phyloP scores from a whole-genome alignment of 2,888 invertebrate genomes.

The Opisthograptis luteolata region DNA sequence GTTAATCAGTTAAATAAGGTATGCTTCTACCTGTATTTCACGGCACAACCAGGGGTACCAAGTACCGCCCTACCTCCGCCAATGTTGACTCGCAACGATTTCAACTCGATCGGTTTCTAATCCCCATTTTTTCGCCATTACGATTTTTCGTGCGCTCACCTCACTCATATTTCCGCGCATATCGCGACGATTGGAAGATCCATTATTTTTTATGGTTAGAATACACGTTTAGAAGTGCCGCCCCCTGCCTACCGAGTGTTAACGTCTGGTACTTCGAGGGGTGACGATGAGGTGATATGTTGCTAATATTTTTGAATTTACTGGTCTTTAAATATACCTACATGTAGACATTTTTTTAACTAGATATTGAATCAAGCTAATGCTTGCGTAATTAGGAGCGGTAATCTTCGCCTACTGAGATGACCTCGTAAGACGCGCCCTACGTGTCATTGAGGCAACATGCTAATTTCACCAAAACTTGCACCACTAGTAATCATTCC shows the following conservation, averaged over 20 bases:
- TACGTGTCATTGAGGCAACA: too few relatives aligned
- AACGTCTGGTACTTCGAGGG: conserved; percentile 58
- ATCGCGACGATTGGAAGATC: conserved; percentile 82
- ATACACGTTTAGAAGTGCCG: conserved; percentile 76
- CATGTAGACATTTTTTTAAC: too few relatives aligned
- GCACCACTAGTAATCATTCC: too few relatives aligned
- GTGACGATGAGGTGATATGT: conserved; percentile 51
- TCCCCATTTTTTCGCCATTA: conserved; percentile 82
- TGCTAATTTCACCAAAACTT: too few relatives aligned
- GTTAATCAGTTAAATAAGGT: too few relatives aligned
- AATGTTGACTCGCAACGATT: conserved; percentile 76
- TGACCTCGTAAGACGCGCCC: too few relatives aligned
- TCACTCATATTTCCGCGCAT: conserved; percentile 82
- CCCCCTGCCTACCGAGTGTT: conserved; percentile 67
- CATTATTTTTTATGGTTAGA: conserved; percentile 83
- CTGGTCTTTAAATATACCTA: conserved; percentile 28
- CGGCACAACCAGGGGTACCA: not conserved
- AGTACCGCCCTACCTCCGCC: conserved; percentile 35
- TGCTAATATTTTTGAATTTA: conserved; percentile 30
- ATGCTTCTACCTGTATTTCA: too few relatives aligned
- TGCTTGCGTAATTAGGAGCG: too few relatives aligned
- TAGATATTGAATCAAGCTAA: too few relatives aligned
- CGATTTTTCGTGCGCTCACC: conserved; percentile 81
- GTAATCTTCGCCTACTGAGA: too few relatives aligned
- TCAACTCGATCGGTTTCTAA: conserved; percentile 81